Evolutionary conservation across 2,797 vertebrate genomes (phyloP), one percentile per base, ranked within the genome.

Genomic region (Florisuga fusca): DNA sequence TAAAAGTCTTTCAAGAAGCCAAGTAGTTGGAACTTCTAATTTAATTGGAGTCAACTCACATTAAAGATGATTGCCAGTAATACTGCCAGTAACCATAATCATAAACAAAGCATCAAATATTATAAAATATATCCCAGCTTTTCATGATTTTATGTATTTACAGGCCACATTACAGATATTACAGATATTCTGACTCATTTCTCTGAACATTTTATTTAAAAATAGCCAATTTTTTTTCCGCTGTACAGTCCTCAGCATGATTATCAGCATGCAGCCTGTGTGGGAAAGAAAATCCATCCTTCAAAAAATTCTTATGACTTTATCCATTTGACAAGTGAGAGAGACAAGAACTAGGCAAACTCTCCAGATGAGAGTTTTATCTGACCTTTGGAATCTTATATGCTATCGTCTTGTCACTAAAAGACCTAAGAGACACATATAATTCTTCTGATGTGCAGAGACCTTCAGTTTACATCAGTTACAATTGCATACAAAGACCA

Each of bases 91-190:
- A 95, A 80, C 20, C 90, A 91, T 58, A 77, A 79, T 58, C n/a
- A 84, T 83, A 94, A 91, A 90, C 61, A 83, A 89, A 77, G 21
- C 41, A 74, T 31, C 50, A 89, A 74, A 80, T 9, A 15, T 29
- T 67, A 43, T 29, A 85, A 90, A 89, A 91, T 66, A 91, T 87
- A 94, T 50, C n/a, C 69, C 55, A 94, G 57, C 31, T 90, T 82
- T 91, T 93, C 20, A 75, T 59, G 29, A 58, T 81, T 61, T 71
- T 69, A 54, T 80, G 48, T 64, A 74, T 87, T 84, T 87, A 80
- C n/a, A 34, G 27, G 68, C 36, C n/a, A 90, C 43, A 58, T 61
- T 88, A 71, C 8, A 71, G 38, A 38, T 38, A 38, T 38, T 38
- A 38, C 38, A 38, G 38, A 90, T 76, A 77, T 54, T 66, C 36